Base-by-base conservation (phyloP, 2,797 vertebrate species). In the Gymnothorax reevesii region DNA sequence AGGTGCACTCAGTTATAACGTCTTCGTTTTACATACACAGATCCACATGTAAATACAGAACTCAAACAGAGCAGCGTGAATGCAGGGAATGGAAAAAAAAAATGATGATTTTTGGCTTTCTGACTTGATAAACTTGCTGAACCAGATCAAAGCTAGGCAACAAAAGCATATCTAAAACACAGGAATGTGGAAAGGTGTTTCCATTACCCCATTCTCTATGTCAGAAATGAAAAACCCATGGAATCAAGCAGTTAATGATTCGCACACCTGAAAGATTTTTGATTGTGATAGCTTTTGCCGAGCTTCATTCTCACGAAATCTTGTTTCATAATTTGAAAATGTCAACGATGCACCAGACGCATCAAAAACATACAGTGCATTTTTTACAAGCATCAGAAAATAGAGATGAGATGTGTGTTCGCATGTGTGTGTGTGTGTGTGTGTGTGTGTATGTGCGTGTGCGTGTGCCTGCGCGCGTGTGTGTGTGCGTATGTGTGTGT, bases 91-190 rank as follows among this genome's bases (percentile, higher is more conserved):
- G 62, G 54, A 22, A 27, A n/a, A 75, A 84, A 84, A 4, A 90
- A 92, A 94, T 90, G 83, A 85, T 2, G 17, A 79, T 92, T 93
- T 92, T 92, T 94, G 92, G 89, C 88, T 80, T 89, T 66, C 87
- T 12, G 91, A 94, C 92, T 90, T 88, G 92, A 93, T 91, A 92
- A 95, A 95, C 94, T 94, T 89, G 95, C 91, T 92, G 54, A 83
- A 89, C 85, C 55, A 86, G 91, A 89, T 83, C 52, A 87, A 88
- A 89, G 82, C 49, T 83, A 84, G 88, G 42, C 66, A 80, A 89
- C 54, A 90, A 88, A 92, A 25, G 55, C 55, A 71, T 4, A 59
- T 88, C 86, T 87, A 90, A 88, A 87, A 88, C 55, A 59, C 59
- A 88, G 92, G 93, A 93, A 95, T 93, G 91, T 86, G 84, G 87